phyloP scores from a whole-genome alignment of 2,113 vertebrate species.

The Coryphaenoides rupestris region DNA sequence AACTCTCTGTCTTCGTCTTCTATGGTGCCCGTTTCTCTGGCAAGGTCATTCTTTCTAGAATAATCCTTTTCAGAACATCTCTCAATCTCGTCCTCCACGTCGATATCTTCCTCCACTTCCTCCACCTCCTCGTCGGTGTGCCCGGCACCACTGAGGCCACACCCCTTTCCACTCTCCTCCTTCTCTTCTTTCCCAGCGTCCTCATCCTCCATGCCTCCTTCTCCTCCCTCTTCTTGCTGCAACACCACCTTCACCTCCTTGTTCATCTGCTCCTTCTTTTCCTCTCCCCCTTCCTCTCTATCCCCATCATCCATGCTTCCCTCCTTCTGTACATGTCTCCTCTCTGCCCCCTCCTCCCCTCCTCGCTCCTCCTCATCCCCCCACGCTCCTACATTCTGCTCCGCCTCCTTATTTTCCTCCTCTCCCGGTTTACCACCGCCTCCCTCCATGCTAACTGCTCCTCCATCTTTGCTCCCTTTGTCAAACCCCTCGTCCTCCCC shows the following conservation, averaged over 20 bases:
- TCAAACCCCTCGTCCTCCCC: background rate
- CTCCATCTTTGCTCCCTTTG: background rate
- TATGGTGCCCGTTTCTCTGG: too few species aligned
- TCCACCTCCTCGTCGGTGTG: slow-evolving; percentile 5
- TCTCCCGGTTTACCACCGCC: background rate
- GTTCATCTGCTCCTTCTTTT: slow-evolving; percentile 2
- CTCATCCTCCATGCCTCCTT: slow-evolving; percentile 20
- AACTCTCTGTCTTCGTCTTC: too few species aligned
- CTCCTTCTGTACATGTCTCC: background rate
- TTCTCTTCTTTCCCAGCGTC: background rate
- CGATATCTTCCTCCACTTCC: slow-evolving; percentile 4
- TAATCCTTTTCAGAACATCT: slow-evolving; percentile 2
- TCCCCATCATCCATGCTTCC: slow-evolving; percentile 6
- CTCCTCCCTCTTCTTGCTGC: background rate
- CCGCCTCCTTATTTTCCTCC: background rate
- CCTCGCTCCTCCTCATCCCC: background rate
- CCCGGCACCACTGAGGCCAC: background rate
- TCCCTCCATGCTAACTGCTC: too few species aligned
- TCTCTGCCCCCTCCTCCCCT: background rate
- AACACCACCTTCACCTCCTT: background rate
- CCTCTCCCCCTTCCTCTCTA: background rate
- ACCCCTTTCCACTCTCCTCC: background rate
- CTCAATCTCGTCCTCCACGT: background rate
- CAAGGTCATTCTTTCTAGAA: too few species aligned
- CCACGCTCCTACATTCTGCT: background rate